Base-by-base conservation (phyloP, 1,140 invertebrate species). In the Rhopalosiphum padi region DNA sequence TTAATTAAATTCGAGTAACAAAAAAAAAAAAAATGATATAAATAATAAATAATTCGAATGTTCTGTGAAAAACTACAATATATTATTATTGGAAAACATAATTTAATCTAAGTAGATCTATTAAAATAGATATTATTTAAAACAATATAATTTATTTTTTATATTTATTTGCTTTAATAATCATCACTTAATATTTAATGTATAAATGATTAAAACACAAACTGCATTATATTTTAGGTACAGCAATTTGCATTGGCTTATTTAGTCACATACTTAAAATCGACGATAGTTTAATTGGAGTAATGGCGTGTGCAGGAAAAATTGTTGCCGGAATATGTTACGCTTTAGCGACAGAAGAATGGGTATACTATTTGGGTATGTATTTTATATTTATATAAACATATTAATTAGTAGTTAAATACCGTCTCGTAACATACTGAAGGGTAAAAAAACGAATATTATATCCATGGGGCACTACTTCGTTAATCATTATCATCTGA, bases 261-360 rank as follows among this genome's bases (percentile, higher is more conserved):
- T 97, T 98, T 94, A 98, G 97, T 94, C 97, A 98, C 94, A 95
- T 97, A 60, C 95, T 97, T 93, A 97, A 97, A 95, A 97, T 97
- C 93, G 97, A 98, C 94, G 97, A 98, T 95, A 97, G 97, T 0
- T 95, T 97, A 8, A 97, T 98, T n/a, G 97, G 97, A 18, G 96
- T 97, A 0, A 96, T 98, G 94, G 97, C 97, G 23, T 97, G 97
- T 94, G 96, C 96, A 94, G 97, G 97, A 94, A 98, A 98, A 95
- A 97, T 98, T 83, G 95, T 97, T 30, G 96, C 97, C 9, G 96
- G 97, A 48, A 97, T 98, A 94, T 97, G 98, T 86, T 98, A 98
- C 94, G 97, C 97, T 2, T 98, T 97, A 94, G 97, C 97, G 25
- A 96, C 96, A 43, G 96, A 97, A 87, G 96, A 97, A 37, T 97